Percentiles rank a stretch among this genome's conserved stretches.
Conservation (phyloP, 2,797 vertebrate species). For the Anguilla pacifica region DNA sequence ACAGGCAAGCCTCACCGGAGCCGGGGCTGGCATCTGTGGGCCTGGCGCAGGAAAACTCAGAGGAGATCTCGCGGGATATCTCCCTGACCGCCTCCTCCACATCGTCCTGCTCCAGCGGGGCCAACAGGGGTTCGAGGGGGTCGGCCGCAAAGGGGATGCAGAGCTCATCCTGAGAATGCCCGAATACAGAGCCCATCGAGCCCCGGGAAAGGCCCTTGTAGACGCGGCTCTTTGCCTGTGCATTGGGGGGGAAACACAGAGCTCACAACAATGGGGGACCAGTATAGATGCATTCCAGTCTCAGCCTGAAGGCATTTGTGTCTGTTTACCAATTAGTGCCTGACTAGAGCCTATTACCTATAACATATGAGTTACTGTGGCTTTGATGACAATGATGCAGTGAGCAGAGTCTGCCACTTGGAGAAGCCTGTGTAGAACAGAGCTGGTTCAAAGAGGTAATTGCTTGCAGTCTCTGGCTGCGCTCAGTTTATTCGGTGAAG, state of each 20-base stretch:
- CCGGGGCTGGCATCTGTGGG: slow-evolving; percentile 66
- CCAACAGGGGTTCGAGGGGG: slow-evolving; percentile 64
- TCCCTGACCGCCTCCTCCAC: slow-evolving; percentile 70
- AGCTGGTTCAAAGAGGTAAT: neutral
- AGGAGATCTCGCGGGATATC: slow-evolving; percentile 79
- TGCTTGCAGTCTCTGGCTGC: neutral
- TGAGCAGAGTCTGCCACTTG: neutral
- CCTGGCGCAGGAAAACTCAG: slow-evolving; percentile 79
- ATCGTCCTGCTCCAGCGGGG: slow-evolving; percentile 62
- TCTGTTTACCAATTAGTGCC: neutral
- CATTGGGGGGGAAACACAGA: neutral
- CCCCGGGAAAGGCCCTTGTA: slow-evolving; percentile 57
- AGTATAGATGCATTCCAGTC: neutral
- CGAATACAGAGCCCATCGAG: slow-evolving; percentile 78
- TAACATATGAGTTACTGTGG: neutral
- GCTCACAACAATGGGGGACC: neutral
- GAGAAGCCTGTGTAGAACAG: neutral
- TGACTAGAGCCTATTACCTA: neutral
- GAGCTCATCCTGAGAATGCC: slow-evolving; percentile 80
- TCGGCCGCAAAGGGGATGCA: slow-evolving; percentile 64
- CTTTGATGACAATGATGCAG: neutral
- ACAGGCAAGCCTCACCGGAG: slow-evolving; percentile 52
- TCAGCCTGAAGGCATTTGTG: neutral
- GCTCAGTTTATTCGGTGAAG: neutral
- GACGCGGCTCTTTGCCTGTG: slow-evolving; percentile 55